Base-by-base conservation (phyloP, 1,140 invertebrate species). In the Littorina saxatilis region DNA sequence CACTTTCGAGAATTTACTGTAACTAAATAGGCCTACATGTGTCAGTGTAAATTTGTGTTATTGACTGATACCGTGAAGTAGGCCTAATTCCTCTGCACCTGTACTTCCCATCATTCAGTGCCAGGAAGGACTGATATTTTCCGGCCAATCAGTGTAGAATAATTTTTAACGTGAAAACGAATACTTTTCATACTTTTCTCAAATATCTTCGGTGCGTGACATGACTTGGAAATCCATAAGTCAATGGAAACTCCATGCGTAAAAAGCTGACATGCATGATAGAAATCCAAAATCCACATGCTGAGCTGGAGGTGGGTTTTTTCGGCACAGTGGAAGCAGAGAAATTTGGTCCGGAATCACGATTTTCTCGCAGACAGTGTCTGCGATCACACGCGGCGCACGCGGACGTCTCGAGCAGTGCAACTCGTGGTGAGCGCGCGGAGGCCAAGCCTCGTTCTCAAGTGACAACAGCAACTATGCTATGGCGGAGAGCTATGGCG, bases 391-490 rank as follows among this genome's bases (percentile, higher is more conserved):
- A 32, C 32, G 20, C 29, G 15, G 27, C 39, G 35, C 52, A 27
- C 32, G 0, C 58, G 39, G 58, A 55, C 27, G 43, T 55, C 50
- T 55, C 63, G 43, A 23, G 50, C 50, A 68, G 40, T n/a, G 66
- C 61, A 61, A 50, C 47, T 79, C 35, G 52, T 35, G 35, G 40
- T 70, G 39, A 37, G 43, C 11, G 72, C n/a, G 43, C 29, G 40
- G 29, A 52, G 47, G 76, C 76, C 63, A 17, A 85, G 87, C 87
- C 87, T 88, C 87, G 84, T 78, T 88, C 84, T 82, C 84, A 84
- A 76, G 84, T 88, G 86, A 89, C 86, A 90, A 89, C 88, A 90
- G 87, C 88, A 88, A 88, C 86, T 85, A 88, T 90, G 89, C 88
- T 86, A 90, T 90, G 89, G 89, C 89, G 87, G 89, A 88, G 82